Base-by-base conservation (phyloP, 2,113 vertebrate species). In the Oreocharis arfaki region DNA sequence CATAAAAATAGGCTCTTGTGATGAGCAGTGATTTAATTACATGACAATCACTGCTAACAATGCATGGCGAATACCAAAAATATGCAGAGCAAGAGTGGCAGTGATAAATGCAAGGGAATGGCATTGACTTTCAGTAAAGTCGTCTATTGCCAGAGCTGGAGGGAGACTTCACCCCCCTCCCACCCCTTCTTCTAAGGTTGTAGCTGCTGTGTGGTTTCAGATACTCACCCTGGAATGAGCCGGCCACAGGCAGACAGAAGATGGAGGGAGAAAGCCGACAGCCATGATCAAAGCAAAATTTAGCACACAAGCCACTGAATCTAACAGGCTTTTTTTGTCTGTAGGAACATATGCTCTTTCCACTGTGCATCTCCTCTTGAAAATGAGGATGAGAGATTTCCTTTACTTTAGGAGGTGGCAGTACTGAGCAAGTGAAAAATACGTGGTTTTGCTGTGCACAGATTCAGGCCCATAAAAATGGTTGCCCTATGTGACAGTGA, bases 1-100 rank as follows among this genome's bases (percentile, higher is more conserved):
- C 98, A 99, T 98, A 99, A 98, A 99, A 98, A 98, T 98, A 97
- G 98, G 98, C 98, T 98, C 98, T 98, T 94, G 97, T 98, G 99
- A 99, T 98, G 98, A 99, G 98, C 98, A 98, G 97, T 98, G 97
- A 99, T 99, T 99, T 99, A 99, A 99, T 99, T 99, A 99, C 99
- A 98, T 99, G 98, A 98, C 99, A 99, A 99, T 99, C 99, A 99
- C 98, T 27, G 98, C 98, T 99, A 99, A 99, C 98, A 98, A 99
- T 98, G 98, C 98, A 97, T 97, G 89, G 98, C 89, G 88, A 98
- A 98, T 98, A 98, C 98, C 97, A 98, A 98, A 98, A 97, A 98
- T 98, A 98, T 98, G 97, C 98, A 98, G 98, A 98, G 96, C 94
- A 97, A 98, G 92, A 96, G 97, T 98, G 99, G 98, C 99, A 99